A percentile compares a stretch with the other conserved stretches of the same genome.
phyloP scores from a whole-genome alignment of 2,797 vertebrate species.

The Hyperoplus immaculatus region DNA sequence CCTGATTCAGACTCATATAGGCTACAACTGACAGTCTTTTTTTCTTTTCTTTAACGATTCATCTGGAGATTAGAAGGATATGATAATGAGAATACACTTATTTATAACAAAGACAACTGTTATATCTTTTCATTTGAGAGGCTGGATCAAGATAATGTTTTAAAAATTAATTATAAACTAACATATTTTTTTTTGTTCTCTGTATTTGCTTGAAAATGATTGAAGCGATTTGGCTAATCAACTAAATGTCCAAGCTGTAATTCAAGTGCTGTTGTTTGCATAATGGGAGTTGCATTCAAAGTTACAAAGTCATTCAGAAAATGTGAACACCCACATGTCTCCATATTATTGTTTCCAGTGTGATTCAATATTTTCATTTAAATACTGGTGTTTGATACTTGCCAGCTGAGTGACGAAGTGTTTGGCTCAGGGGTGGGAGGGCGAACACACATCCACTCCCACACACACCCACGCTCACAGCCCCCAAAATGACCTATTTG shows the following conservation, averaged over 20 bases:
- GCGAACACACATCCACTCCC: conserved; percentile 36
- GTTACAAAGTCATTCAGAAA: background rate
- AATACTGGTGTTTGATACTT: conserved; percentile 2
- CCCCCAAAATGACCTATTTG: conserved; percentile 78
- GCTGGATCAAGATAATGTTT: background rate
- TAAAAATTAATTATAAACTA: too few relatives aligned
- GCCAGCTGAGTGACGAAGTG: conserved; percentile 24
- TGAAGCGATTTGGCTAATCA: accelerated
- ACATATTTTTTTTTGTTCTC: background rate
- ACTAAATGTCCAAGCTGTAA: background rate
- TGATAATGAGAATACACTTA: background rate
- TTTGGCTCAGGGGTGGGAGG: conserved; percentile 22
- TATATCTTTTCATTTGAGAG: background rate
- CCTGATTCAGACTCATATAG: background rate
- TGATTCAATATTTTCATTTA: conserved; percentile 14
- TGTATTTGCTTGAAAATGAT: background rate
- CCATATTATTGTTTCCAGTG: background rate
- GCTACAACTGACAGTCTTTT: background rate
- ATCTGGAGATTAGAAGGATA: background rate
- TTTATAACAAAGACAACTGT: background rate
- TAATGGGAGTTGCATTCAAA: background rate
- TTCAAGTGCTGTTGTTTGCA: background rate
- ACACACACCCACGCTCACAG: conserved; percentile 17
- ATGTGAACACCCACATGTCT: background rate
- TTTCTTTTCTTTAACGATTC: background rate